Base-by-base conservation (phyloP, 2,888 invertebrate species). In the Taphrorychus bicolor region DNA sequence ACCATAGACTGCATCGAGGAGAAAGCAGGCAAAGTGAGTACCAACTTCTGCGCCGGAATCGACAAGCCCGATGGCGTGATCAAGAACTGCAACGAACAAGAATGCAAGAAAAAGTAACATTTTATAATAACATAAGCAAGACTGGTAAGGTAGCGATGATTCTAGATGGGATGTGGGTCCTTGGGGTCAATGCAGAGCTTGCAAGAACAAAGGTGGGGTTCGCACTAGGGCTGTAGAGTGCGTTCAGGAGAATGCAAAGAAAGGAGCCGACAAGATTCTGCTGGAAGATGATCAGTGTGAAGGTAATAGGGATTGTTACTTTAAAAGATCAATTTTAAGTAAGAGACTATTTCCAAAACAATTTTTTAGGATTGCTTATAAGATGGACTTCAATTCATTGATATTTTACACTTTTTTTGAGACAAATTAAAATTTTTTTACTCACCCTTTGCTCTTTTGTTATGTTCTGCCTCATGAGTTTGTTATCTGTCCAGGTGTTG, bases 151-250 rank as follows among this genome's bases (percentile, higher is more conserved):
- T 32, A 9, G 32, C 11, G 32, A 3, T 2, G 23, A 53, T 68
- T 66, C 32, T 54, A 88, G 88, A 77, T 89, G 89, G 89, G 85
- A 87, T 77, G 82, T 85, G 2, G 88, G 88, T 5, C 85, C 86
- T 58, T 89, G 89, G 89, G 86, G 88, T 70, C 83, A 84, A 66
- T 90, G 89, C 75, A 84, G 84, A 42, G 86, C 87, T 0, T 86
- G 86, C 71, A 82, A 82, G 73, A 82, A 81, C 59, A 81, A 82
- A 68, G 80, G 83, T 5, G 86, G 86, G 0, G 74, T 81, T 3
- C 78, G 80, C 57, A 78, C 76, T 22, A 79, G 86, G 3, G 82
- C 82, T 68, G 84, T 86, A 9, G 83, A 84, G 61, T 87, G 86
- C 71, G 81, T 85, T 0, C 77, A 79, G 52, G 83, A 84, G 67